Percentiles rank a stretch among this genome's conserved stretches.
Conservation (phyloP, 2,888 invertebrate genomes). For the Lydus trimaculatus region DNA sequence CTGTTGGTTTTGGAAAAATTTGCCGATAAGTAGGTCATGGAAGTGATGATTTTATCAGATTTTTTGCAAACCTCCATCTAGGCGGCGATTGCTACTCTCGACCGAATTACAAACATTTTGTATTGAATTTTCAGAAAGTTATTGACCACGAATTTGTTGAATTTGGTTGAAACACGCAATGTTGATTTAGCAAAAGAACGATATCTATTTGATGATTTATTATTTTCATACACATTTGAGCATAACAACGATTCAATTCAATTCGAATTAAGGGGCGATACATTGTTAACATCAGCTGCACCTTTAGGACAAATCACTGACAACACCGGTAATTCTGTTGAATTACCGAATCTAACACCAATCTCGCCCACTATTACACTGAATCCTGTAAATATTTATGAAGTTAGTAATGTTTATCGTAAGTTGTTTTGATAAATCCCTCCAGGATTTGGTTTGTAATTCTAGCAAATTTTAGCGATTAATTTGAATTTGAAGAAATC, state of each 20-base stretch:
- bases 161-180: conserved; percentile 73
- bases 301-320: conserved; percentile 65
- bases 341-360: conserved; percentile 78
- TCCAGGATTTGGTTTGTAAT: background rate
- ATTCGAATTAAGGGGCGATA: conserved; percentile 71
- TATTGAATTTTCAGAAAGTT: conserved; percentile 66
- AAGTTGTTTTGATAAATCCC: conserved; percentile 59
- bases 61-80: no score
- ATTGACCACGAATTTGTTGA: conserved; percentile 70
- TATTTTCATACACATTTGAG: conserved; percentile 66
- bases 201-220: conserved; percentile 67
- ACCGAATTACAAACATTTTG: no score
- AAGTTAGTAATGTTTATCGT: conserved; percentile 72
- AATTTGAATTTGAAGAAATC: conserved; percentile 59
- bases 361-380: conserved; percentile 76
- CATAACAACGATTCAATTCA: conserved; percentile 70
- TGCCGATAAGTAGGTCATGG: no score
- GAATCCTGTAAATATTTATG: conserved; percentile 70
- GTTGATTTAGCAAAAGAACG: conserved; percentile 64
- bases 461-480: conserved; percentile 61
- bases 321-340: conserved; percentile 63
- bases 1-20: no score
- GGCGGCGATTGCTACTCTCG: no score
- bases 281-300: conserved; percentile 70
- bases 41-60: background rate